Base-by-base conservation (phyloP, 2,888 invertebrate species). In the Acanthopleura granulata region DNA sequence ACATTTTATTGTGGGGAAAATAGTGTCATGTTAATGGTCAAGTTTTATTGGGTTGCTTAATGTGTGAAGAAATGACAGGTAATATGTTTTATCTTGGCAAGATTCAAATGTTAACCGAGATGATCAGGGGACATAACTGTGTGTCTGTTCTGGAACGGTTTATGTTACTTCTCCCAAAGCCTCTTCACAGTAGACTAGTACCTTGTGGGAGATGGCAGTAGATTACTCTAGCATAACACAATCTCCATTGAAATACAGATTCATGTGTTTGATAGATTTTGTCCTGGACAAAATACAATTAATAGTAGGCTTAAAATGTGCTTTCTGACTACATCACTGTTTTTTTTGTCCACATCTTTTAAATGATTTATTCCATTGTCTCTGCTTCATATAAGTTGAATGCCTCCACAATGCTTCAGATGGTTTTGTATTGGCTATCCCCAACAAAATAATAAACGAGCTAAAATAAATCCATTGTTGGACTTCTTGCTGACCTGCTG, bases 391-490 rank as follows among this genome's bases (percentile, higher is more conserved):
- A 66, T 27, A 22, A 66, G 18, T 18, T 57, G 22, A n/a, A 16
- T 66, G 66, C 66, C 66, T 66, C 22, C 66, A 22, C 22, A 22
- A 27, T 77, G 81, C 79, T 80, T 81, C 76, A 79, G 78, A 79
- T 76, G 76, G 78, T 78, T 80, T 84, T 84, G 81, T 83, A 84
- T 80, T 82, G 80, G 84, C 84, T 84, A 79, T 27, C 29, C 66
- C 22, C 25, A 66, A 27, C 25, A 6, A 27, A 66, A 57, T n/a
- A 57, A 57, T 57, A 57, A 57, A 73, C 72, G 75, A 78, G 72
- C 72, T 73, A 72, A 75, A 75, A 73, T 76, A 75, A 72, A 40
- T 40, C 40, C 9, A 9, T 40, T 40, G 40, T 40, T 40, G 3
- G 40, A 40, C 4, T 40, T 40, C 9, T 40, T 40, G 40, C 9